Conservation (phyloP, 2,888 invertebrate species). For the Protophormia terraenovae region DNA sequence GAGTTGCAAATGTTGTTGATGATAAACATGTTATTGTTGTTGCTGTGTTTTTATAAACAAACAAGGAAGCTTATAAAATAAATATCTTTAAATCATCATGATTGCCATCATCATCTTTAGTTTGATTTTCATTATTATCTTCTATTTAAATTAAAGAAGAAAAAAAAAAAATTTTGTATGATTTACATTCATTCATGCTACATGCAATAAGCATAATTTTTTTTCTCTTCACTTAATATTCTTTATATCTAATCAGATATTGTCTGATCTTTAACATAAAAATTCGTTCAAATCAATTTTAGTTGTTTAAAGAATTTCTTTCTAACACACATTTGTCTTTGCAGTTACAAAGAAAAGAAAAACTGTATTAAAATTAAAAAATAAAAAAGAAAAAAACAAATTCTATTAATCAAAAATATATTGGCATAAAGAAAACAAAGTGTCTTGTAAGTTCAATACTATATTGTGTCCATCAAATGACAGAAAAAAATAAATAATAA, state of each 20-base stretch:
- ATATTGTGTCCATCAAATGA: slow-evolving; percentile 47
- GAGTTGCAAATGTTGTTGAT: slow-evolving; percentile 52
- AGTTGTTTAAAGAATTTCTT: slow-evolving; percentile 57
- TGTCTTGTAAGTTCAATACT: slow-evolving; percentile 52
- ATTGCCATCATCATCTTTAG: slow-evolving; percentile 31
- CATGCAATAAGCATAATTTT: slow-evolving; percentile 13
- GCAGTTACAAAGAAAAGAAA: neutral
- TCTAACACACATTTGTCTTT: slow-evolving; percentile 36
- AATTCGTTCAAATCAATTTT: slow-evolving; percentile 68
- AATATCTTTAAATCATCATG: slow-evolving; percentile 55
- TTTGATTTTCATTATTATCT: slow-evolving; percentile 36
- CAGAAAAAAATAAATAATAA: slow-evolving; percentile 32
- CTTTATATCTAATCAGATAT: slow-evolving; percentile 62
- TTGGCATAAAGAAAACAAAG: slow-evolving; percentile 49
- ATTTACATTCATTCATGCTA: slow-evolving; percentile 55
- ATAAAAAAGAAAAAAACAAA: slow-evolving; percentile 4
- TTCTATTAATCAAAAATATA: slow-evolving; percentile 47
- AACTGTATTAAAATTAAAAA: slow-evolving; percentile 12
- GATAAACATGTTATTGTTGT: slow-evolving; percentile 56
- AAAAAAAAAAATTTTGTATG: neutral
- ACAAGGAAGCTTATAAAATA: slow-evolving; percentile 66
- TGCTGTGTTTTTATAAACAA: slow-evolving; percentile 40
- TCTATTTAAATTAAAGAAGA: neutral
- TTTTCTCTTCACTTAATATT: slow-evolving; percentile 3
- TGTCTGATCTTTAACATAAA: slow-evolving; percentile 63